Conservation (phyloP, 1,140 invertebrate species). For the Drosophila cardini region DNA sequence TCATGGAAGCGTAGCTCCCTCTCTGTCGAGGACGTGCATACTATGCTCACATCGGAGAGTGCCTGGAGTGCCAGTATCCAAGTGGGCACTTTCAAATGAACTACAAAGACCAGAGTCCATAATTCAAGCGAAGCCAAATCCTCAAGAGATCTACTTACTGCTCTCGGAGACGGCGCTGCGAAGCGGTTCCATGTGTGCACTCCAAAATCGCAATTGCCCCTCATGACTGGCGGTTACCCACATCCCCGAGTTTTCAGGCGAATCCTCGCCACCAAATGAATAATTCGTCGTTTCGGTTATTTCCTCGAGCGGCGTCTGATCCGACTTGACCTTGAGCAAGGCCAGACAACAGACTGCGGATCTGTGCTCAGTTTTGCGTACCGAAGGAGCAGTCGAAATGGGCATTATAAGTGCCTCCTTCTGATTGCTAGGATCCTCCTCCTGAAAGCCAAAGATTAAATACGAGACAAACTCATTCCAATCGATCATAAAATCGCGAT, state of each 20-base stretch:
- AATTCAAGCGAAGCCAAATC: too few relatives aligned
- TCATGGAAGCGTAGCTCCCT: conserved; percentile 90
- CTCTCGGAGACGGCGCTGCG: conserved; percentile 87
- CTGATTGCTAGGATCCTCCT: conserved; percentile 86
- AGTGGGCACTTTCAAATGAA: conserved; percentile 86
- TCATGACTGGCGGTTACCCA: conserved; percentile 89
- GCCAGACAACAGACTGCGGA: conserved; percentile 86
- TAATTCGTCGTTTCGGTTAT: conserved; percentile 47
- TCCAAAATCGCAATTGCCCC: conserved; percentile 90
- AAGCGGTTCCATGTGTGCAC: conserved; percentile 87
- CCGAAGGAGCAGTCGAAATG: conserved; percentile 86
- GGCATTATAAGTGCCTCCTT: conserved; percentile 87
- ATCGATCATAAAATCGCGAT: conserved; percentile 86
- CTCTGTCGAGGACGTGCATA: conserved; percentile 89
- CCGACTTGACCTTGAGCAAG: conserved; percentile 86
- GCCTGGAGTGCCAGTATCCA: conserved; percentile 88
- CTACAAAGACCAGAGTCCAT: conserved; percentile 50
- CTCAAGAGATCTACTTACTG: conserved; percentile 84
- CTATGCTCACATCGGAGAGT: conserved; percentile 89
- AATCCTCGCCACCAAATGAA: conserved; percentile 62
- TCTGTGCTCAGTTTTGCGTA: conserved; percentile 87
- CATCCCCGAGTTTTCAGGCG: conserved; percentile 86
- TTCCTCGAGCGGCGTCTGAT: conserved; percentile 56
- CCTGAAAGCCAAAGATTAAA: conserved; percentile 88
- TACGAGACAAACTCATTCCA: conserved; percentile 90